Percentiles rank a stretch among this genome's conserved stretches.
These are phyloP conservation scores for Tipula unca DNA, from an alignment of 2,888 invertebrate species.

Conservation along the genomic window DNA sequence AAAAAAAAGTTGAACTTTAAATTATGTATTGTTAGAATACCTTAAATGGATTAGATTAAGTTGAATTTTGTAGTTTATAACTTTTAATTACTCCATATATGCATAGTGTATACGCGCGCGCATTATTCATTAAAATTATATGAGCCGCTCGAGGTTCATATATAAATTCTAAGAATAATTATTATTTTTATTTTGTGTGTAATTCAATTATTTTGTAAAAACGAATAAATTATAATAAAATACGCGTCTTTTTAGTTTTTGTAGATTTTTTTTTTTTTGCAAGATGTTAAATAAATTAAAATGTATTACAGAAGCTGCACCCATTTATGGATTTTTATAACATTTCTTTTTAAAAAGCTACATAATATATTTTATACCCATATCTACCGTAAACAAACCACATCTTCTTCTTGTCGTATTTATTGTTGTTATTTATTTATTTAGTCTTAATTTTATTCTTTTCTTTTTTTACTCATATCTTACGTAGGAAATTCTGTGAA, in stretches of 20 bases:
- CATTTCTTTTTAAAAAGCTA: neutral
- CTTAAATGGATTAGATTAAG: neutral
- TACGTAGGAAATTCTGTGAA: neutral
- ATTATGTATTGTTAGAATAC: neutral
- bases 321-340: neutral
- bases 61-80: neutral
- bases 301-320: conserved; percentile 14
- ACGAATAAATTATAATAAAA: neutral
- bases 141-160: neutral
- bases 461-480: neutral
- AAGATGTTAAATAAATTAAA: neutral
- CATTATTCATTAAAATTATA: neutral
- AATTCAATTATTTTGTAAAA: neutral
- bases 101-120: neutral
- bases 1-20: neutral
- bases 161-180: neutral
- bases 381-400: neutral
- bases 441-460: neutral
- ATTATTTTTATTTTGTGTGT: neutral
- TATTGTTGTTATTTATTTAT: neutral
- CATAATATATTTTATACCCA: neutral
- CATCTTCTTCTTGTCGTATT: neutral
- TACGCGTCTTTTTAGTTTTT: neutral
- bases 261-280: neutral
- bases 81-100: neutral